These are phyloP conservation scores for Elachura formosa DNA, from an alignment of 2,113 vertebrate species.

Conservation along the genomic window DNA sequence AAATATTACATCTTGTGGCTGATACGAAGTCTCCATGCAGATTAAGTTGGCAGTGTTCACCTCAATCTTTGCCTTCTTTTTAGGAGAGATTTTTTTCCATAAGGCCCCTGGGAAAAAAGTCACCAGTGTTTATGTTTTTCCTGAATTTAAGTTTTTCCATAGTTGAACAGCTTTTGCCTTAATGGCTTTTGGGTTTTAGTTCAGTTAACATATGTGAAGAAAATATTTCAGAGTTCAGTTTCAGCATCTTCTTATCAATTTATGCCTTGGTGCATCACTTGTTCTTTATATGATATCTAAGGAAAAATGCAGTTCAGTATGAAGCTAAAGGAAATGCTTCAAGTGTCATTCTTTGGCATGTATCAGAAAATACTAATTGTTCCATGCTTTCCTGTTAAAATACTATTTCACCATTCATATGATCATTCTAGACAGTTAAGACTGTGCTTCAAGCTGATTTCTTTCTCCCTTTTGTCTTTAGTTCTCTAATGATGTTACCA, in stretches of 20 bases:
- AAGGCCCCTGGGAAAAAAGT: not conserved
- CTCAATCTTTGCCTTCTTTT: not conserved
- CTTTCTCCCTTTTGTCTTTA: not conserved
- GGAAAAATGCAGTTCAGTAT: not conserved
- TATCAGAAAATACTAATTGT: not conserved
- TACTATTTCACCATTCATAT: not conserved
- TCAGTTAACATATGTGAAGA: not conserved
- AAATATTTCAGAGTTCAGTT: not conserved
- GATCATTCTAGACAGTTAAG: not conserved
- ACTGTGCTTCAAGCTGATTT: not conserved
- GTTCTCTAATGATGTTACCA: not conserved
- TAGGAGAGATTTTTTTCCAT: not conserved
- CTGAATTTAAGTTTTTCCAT: not conserved
- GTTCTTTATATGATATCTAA: not conserved
- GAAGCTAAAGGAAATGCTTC: not conserved
- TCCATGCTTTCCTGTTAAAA: not conserved
- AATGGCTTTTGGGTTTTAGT: not conserved
- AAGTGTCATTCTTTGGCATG: not conserved
- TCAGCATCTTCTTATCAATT: not conserved
- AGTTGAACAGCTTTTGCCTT: not conserved
- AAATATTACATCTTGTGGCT: not conserved
- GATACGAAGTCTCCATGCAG: not conserved
- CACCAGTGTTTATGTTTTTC: too few relatives aligned
- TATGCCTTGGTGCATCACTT: not conserved
- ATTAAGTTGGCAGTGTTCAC: not conserved